These are phyloP conservation scores for Ruditapes philippinarum DNA, from an alignment of 1,140 invertebrate genomes.

Conservation along the genomic window DNA sequence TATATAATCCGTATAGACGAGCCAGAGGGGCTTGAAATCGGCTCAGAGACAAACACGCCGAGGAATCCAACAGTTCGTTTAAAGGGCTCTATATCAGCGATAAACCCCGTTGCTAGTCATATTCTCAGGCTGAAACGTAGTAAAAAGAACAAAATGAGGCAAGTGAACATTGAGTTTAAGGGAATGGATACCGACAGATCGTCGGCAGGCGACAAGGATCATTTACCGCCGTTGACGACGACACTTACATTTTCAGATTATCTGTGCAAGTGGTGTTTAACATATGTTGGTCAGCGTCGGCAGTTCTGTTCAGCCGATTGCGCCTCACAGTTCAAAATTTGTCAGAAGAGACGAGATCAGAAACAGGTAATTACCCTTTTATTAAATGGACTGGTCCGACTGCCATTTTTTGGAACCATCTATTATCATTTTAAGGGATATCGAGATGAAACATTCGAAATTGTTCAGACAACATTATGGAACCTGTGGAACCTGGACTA, in stretches of 20 bases:
- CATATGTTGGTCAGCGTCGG: slow-evolving; percentile 60
- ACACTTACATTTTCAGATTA: slow-evolving; percentile 68
- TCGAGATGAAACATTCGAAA: too few species aligned
- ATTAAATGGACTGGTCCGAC: too few species aligned
- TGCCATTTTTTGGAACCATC: too few species aligned
- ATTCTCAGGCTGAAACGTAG: slow-evolving; percentile 35
- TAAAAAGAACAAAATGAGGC: slow-evolving; percentile 24
- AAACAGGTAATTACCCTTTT: slow-evolving; percentile 64
- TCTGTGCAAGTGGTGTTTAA: slow-evolving; percentile 66
- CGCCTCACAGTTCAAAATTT: slow-evolving; percentile 64
- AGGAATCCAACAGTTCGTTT: not conserved
- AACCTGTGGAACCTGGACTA: too few species aligned
- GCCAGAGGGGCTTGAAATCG: not conserved
- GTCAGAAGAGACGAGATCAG: slow-evolving; percentile 43
- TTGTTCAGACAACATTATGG: too few species aligned
- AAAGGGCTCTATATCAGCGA: slow-evolving; percentile 11
- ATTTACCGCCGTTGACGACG: slow-evolving; percentile 31
- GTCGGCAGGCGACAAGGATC: slow-evolving; percentile 14
- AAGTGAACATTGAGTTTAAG: slow-evolving; percentile 58
- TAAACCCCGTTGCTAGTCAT: slow-evolving; percentile 41
- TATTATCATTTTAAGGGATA: too few species aligned
- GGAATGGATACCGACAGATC: slow-evolving; percentile 29
- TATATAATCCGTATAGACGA: slow-evolving; percentile 33
- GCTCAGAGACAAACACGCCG: not conserved
- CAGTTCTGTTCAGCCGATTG: slow-evolving; percentile 67